These are phyloP conservation scores for Andricus curvator DNA, from an alignment of 2,888 invertebrate genomes.

Conservation along the genomic window DNA sequence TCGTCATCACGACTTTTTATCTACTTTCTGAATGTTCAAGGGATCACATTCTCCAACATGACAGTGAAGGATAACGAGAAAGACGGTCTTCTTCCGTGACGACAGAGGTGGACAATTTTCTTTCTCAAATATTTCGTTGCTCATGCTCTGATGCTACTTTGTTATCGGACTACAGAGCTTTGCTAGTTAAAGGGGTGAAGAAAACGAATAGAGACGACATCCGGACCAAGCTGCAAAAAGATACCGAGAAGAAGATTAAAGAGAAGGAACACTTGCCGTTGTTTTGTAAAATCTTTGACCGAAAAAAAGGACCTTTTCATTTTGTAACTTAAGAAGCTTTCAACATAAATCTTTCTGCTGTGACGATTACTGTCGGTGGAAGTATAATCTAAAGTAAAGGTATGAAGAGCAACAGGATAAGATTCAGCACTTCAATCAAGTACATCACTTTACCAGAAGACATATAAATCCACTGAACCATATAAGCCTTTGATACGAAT, in stretches of 20 bases:
- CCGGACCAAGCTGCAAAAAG: conserved; percentile 23
- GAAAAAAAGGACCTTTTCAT: background rate
- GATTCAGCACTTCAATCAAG: conserved; percentile 44
- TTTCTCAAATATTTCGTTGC: conserved; percentile 51
- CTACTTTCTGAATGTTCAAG: conserved; percentile 29
- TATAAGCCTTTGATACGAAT: background rate
- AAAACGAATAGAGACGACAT: conserved; percentile 8
- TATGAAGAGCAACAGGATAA: conserved; percentile 44
- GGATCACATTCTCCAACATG: conserved; percentile 45
- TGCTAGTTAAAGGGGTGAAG: conserved; percentile 45
- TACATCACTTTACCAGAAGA: conserved; percentile 8
- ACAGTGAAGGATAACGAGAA: conserved; percentile 66
- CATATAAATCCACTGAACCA: background rate
- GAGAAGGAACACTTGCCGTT: background rate
- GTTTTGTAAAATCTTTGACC: background rate
- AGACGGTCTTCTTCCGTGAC: conserved; percentile 57
- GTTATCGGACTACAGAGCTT: conserved; percentile 64
- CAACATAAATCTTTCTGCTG: background rate
- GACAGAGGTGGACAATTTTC: conserved; percentile 69
- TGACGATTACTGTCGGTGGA: background rate
- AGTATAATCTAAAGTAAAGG: background rate
- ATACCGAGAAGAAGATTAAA: background rate
- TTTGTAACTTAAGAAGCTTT: background rate
- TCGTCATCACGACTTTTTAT: conserved; percentile 51
- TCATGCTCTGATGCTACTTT: conserved; percentile 71